phyloP scores from a whole-genome alignment of 2,888 invertebrate genomes.

The Teleogryllus oceanicus region DNA sequence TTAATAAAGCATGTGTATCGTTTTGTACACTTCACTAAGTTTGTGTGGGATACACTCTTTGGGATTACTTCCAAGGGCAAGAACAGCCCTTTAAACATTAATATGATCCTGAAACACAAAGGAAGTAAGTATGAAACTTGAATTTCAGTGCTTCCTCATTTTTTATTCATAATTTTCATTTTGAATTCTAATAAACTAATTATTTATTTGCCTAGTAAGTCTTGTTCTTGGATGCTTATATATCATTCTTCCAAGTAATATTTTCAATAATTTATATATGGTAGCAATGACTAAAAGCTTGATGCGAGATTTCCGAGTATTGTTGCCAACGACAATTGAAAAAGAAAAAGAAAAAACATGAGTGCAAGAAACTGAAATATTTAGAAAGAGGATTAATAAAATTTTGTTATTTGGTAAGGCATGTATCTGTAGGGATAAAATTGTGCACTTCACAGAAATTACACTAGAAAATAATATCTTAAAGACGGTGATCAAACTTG shows the following conservation, averaged over 20 bases:
- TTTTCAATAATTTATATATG: too few relatives aligned
- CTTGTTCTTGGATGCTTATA: neutral
- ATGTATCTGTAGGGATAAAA: too few relatives aligned
- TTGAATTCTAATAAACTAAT: neutral
- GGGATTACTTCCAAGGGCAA: constrained; percentile 60
- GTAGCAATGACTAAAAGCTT: too few relatives aligned
- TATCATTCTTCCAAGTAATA: neutral
- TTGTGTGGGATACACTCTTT: constrained; percentile 32
- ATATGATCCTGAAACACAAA: constrained; percentile 53
- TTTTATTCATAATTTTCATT: neutral
- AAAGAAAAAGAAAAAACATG: too few relatives aligned
- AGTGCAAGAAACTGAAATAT: too few relatives aligned
- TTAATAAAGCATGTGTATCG: neutral
- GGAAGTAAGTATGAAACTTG: constrained; percentile 48
- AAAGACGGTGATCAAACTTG: too few relatives aligned
- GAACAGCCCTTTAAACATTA: constrained; percentile 55
- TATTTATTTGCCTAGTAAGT: neutral
- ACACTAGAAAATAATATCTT: too few relatives aligned
- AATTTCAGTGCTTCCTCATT: neutral
- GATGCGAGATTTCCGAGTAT: too few relatives aligned
- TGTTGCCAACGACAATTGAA: neutral
- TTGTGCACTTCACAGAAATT: too few relatives aligned
- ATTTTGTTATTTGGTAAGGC: too few relatives aligned
- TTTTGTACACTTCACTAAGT: constrained; percentile 35
- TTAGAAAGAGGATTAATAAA: too few relatives aligned